Base-by-base conservation (phyloP, 1,140 invertebrate genomes). In the Lepidurus couesii region DNA sequence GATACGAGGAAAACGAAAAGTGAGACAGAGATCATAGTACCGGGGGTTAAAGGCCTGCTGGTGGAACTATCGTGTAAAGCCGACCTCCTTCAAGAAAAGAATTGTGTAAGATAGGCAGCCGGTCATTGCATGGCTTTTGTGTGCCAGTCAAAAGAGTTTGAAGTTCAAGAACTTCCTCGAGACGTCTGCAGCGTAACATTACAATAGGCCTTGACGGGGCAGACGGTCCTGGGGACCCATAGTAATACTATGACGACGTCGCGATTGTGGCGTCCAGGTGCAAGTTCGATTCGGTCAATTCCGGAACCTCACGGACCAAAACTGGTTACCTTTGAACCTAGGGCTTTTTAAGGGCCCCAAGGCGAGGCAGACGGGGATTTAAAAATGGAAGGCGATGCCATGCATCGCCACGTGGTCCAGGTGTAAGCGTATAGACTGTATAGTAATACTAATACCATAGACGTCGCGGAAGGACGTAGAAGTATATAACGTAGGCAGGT, bases 321-420 rank as follows among this genome's bases (percentile, higher is more conserved):
- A 65, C 53, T 65, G 53, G 53, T 65, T 65, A 65, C 53, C 45
- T 47, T 47, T 13, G 53, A 9, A 65, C 13, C 53, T 7, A 16
- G 53, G 53, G 53, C 4, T 65, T 65, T 65, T 65, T 65, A 13
- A 65, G 21, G 21, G 53, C 53, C 53, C 21, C 16, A 7, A 21
- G 53, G 53, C 53, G 45, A 10, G 45, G 53, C 8, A 21, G 13
- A 16, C 16, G 53, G 53, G 53, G 53, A 65, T 65, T 65, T 65
- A 65, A 65, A 65, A 21, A 65, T 65, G 53, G 53, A 65, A 21
- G 53, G 34, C 34, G 34, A 34, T 34, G 34, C 9, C 47, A 65
- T 65, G 47, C 47, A 65, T 65, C 47, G 47, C 47, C 53, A 65
- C 53, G 53, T 65, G 53, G 53, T 65, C 53, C 53, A 65, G 53